These are phyloP conservation scores for Toxotes jaculatrix DNA, from an alignment of 2,113 vertebrate species.

Conservation along the genomic window DNA sequence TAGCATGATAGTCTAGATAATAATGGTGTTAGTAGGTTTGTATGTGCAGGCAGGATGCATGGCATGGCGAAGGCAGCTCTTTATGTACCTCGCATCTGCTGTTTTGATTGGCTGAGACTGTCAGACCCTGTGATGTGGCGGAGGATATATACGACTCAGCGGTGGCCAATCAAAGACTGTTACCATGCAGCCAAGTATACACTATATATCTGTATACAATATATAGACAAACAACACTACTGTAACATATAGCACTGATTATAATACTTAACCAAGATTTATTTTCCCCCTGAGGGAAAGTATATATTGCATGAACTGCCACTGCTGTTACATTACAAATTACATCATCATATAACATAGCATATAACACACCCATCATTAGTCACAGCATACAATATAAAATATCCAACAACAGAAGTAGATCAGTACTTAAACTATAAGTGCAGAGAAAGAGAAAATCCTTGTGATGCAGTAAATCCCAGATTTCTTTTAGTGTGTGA, in stretches of 20 bases:
- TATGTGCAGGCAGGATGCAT: conserved; percentile 31
- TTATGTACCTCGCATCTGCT: conserved; percentile 45
- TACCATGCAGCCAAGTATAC: conserved; percentile 70
- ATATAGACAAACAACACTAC: conserved; percentile 1
- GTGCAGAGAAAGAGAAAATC: conserved; percentile 4
- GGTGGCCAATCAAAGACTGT: conserved; percentile 77
- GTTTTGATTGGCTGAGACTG: conserved; percentile 71
- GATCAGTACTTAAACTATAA: neutral
- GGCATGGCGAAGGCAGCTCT: conserved; percentile 29
- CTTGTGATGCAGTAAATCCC: neutral
- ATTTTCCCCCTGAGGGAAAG: neutral
- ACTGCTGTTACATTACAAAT: neutral
- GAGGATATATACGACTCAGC: conserved; percentile 67
- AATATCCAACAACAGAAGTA: neutral
- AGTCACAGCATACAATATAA: neutral
- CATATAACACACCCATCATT: neutral
- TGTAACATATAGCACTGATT: conserved; percentile 1
- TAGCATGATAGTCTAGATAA: neutral
- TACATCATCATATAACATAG: neutral
- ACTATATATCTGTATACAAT: conserved; percentile 14
- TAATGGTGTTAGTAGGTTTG: conserved; percentile 52
- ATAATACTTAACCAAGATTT: neutral
- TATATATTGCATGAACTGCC: neutral
- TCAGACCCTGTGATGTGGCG: conserved; percentile 48
- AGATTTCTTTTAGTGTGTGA: neutral